phyloP scores from a whole-genome alignment of 2,888 invertebrate genomes.

The Apamea sordens region DNA sequence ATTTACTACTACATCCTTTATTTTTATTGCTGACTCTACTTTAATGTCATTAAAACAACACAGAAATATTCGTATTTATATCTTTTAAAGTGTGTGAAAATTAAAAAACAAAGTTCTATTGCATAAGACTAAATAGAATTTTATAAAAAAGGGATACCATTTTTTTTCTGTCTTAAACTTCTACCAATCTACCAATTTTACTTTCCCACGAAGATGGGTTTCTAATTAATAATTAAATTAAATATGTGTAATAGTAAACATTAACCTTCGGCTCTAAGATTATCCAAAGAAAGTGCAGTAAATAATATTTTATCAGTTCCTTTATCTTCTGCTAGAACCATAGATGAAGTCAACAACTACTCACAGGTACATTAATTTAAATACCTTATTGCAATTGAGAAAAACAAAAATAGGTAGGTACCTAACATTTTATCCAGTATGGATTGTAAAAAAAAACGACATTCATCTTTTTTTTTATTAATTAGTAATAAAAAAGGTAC shows the following conservation, averaged over 20 bases:
- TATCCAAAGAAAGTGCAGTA: background rate
- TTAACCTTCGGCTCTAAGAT: background rate
- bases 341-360: background rate
- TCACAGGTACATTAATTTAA: background rate
- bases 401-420: background rate
- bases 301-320: background rate
- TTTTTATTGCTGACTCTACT: slow-evolving; percentile 10
- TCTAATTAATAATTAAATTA: background rate
- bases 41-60: slow-evolving; percentile 1
- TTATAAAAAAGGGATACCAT: background rate
- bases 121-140: too few relatives aligned
- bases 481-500: too few relatives aligned
- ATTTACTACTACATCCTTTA: slow-evolving; percentile 9
- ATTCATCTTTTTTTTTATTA: background rate
- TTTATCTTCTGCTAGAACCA: slow-evolving; percentile 11
- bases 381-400: background rate
- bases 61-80: background rate
- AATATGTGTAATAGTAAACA: background rate
- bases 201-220: background rate
- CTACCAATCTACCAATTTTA: background rate
- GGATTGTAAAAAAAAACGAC: background rate
- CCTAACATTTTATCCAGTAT: background rate
- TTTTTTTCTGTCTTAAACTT: background rate
- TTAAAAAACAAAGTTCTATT: background rate
- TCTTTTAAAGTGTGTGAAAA: background rate